Evolutionary conservation across 1,140 invertebrate species (phyloP).

Genomic region (Helicorthomorpha holstii): DNA sequence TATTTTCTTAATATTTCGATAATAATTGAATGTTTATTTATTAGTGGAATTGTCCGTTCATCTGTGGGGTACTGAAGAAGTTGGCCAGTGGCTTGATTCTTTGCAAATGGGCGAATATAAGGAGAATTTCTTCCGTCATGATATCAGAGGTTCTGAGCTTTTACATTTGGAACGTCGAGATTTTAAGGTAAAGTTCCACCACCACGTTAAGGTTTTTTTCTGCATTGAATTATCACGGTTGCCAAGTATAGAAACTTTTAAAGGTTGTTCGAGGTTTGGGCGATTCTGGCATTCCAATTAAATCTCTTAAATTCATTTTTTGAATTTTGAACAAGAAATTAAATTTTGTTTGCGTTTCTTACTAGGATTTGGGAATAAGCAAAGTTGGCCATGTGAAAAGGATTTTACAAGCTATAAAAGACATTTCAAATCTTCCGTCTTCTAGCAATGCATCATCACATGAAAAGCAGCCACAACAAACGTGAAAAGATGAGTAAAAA

Average conservation of each 20-base stretch:
- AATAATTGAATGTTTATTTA: too few relatives aligned
- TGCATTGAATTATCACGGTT: too few relatives aligned
- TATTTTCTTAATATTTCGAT: neutral
- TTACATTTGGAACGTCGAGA: conserved; percentile 56
- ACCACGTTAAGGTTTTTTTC: too few relatives aligned
- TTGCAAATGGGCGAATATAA: conserved; percentile 71
- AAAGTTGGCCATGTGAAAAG: conserved; percentile 90
- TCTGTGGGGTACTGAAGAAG: conserved; percentile 37
- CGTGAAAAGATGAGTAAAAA: neutral
- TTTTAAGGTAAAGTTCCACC: conserved; percentile 20
- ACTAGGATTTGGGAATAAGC: conserved; percentile 66
- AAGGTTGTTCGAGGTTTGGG: too few relatives aligned
- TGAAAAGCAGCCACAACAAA: neutral
- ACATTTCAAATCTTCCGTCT: conserved; percentile 30
- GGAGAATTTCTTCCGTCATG: conserved; percentile 61
- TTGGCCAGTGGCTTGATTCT: conserved; percentile 62
- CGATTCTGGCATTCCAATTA: too few relatives aligned
- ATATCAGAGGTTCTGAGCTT: conserved; percentile 78
- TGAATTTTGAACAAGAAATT: too few relatives aligned
- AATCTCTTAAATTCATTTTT: neutral
- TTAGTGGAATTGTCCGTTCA: conserved; percentile 16
- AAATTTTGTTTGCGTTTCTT: conserved; percentile 3
- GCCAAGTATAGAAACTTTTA: too few relatives aligned
- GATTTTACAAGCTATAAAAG: conserved; percentile 78
- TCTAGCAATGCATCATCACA: neutral